Evolutionary conservation across 2,888 invertebrate species (phyloP).

Genomic region (Athrips mouffetella): DNA sequence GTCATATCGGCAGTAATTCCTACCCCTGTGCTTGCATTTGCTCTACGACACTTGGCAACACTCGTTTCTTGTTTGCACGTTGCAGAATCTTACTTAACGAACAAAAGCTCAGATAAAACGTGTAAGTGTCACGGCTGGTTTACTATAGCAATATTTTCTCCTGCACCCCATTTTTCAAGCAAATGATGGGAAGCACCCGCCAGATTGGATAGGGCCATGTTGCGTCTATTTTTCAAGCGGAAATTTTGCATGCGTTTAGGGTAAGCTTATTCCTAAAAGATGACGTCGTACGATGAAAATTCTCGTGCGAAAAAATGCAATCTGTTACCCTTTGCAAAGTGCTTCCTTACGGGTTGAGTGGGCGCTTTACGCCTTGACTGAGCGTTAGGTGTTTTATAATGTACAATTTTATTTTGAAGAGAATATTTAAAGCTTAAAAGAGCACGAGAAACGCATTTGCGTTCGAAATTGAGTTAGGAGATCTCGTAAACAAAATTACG

Average conservation of each 20-base stretch:
- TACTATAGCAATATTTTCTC: not conserved
- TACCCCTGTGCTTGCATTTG: too few relatives aligned
- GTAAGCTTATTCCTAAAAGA: slow-evolving; percentile 22
- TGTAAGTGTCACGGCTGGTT: not conserved
- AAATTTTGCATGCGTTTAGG: slow-evolving; percentile 48
- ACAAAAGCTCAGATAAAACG: too few relatives aligned
- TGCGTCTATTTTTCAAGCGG: slow-evolving; percentile 42
- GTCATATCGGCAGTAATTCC: not conserved
- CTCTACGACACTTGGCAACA: not conserved
- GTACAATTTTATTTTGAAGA: not conserved
- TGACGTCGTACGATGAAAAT: slow-evolving; percentile 13
- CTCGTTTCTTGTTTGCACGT: too few relatives aligned
- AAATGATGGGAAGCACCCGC: slow-evolving; percentile 38
- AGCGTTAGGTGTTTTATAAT: not conserved
- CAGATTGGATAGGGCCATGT: slow-evolving; percentile 18
- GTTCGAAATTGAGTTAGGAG: not conserved
- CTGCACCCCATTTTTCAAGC: slow-evolving; percentile 42
- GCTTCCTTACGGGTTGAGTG: slow-evolving; percentile 1
- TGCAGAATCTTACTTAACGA: too few relatives aligned
- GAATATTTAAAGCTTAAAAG: not conserved
- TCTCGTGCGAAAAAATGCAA: slow-evolving; percentile 7
- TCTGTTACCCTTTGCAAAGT: slow-evolving; percentile 7
- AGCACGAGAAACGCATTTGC: not conserved
- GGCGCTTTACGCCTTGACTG: not conserved
- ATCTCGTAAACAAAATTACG: not conserved